Base-by-base conservation (phyloP, 2,888 invertebrate species). In the Noctua janthina region DNA sequence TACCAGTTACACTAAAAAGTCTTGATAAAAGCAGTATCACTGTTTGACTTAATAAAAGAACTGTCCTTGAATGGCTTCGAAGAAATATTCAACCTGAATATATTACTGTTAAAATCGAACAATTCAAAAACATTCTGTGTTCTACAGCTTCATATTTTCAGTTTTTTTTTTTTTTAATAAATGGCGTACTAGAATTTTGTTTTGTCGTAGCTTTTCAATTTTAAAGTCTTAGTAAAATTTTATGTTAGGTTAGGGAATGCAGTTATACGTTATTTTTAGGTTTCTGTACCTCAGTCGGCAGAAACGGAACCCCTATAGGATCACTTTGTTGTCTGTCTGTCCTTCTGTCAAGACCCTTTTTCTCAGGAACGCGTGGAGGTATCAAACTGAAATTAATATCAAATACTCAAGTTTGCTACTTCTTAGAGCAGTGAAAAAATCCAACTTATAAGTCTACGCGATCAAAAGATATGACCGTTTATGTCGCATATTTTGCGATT, bases 201-300 rank as follows among this genome's bases (percentile, higher is more conserved):
- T 66, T 39, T 59, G 66, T 67, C 71, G n/a, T 68, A 29, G 35
- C 46, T 74, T 80, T 76, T 76, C 49, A 81, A 72, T 75, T 78
- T 85, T 68, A 69, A 73, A 51, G 7, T 20, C 35, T 62, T 74
- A 39, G 77, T 77, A 78, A 77, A 72, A 68, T 74, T 72, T 68
- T 74, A 66, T 72, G 49, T 66, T 69, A 56, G 43, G 69, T 23
- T 76, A 4, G 29, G 54, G 23, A 74, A 67, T 68, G 56, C 17
- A 62, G 49, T 67, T 56, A 64, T 68, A 59, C 64, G 23, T 77
- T 74, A 77, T 59, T 74, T 79, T 64, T 85, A 51, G 6, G 49
- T 15, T 51, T 17, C 49, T 5, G 49, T 49, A 49, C 49, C 49
- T 49, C 13, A 49, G 49, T 49, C 49, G 2, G 49, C 49, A 49